Evolutionary conservation across 2,797 vertebrate species (phyloP), one percentile per base, ranked within the genome.

Genomic region (Gambusia yucatana): DNA sequence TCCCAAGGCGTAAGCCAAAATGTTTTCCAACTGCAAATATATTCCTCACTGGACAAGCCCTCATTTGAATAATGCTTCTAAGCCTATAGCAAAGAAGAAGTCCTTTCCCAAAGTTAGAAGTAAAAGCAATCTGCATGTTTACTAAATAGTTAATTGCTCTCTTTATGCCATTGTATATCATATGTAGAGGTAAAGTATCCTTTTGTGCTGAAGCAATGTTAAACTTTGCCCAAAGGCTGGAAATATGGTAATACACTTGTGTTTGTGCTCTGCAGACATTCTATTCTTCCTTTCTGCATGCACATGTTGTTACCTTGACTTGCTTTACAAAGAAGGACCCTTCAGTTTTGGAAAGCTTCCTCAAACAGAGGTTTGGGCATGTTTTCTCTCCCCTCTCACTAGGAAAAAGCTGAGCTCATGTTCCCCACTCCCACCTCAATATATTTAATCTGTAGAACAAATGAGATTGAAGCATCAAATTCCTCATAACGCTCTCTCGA

Each of bases 1-100:
- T 94, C 93, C 92, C 91, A 94, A 95, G 91, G 91, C 93, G 59
- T 90, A 93, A 93, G 92, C 93, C 93, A 94, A 95, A 93, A 93
- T 94, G 90, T 94, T 94, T 93, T 93, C 88, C 90, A 90, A 92
- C 91, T 93, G 91, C 87, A 94, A 94, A 94, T 94, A 89, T 94
- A 93, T 95, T 95, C 91, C 91, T 94, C 92, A 92, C 90, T 91
- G 90, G 88, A 86, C 90, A 92, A 90, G 84, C 83, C 75, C 83
- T 88, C 87, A 91, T 94, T 94, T 91, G 92, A 90, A 95, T 94
- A 94, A 92, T 88, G 88, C 88, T 87, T 87, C 82, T 83, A 75
- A 89, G 88, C 87, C 82, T 89, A 92, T 89, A 88, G 85, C 80
- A 77, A 55, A 48, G 84, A 84, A 83, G 78, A 79, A 79, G 84